phyloP scores from a whole-genome alignment of 2,888 invertebrate species.

The Carcina quercana region DNA sequence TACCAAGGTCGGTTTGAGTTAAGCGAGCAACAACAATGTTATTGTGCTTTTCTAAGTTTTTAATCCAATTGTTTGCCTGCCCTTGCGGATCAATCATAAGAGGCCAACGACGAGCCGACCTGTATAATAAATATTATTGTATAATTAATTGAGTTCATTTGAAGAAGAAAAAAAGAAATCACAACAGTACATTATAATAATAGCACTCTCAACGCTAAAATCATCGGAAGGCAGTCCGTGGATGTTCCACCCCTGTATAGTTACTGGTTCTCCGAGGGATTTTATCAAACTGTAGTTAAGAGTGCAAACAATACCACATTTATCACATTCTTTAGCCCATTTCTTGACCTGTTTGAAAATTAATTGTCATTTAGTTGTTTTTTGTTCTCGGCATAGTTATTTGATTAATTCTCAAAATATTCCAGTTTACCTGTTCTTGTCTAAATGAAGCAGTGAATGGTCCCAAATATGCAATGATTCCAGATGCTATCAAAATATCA shows the following conservation, averaged over 20 bases:
- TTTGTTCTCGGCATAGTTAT: too few species aligned
- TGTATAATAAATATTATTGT: too few species aligned
- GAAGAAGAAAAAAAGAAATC: too few species aligned
- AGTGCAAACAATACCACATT: slow-evolving; percentile 84
- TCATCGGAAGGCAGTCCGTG: slow-evolving; percentile 91
- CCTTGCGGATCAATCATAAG: slow-evolving; percentile 97
- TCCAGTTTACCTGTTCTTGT: slow-evolving; percentile 59
- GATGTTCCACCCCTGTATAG: slow-evolving; percentile 93
- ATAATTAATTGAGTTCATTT: background rate
- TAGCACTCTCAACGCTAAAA: slow-evolving; percentile 94
- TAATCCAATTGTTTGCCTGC: slow-evolving; percentile 95
- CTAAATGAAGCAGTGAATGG: slow-evolving; percentile 88
- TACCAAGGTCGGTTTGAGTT: slow-evolving; percentile 87
- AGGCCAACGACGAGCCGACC: slow-evolving; percentile 93
- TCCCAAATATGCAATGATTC: slow-evolving; percentile 93
- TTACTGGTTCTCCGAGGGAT: slow-evolving; percentile 89
- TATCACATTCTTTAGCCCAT: slow-evolving; percentile 83
- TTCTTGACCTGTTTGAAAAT: slow-evolving; percentile 81
- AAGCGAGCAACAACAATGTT: slow-evolving; percentile 87
- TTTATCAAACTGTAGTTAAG: slow-evolving; percentile 84
- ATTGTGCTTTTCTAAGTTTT: slow-evolving; percentile 92
- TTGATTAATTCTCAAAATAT: too few species aligned
- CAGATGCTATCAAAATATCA: slow-evolving; percentile 92
- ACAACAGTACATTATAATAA: slow-evolving; percentile 85
- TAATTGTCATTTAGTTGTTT: too few species aligned